Conservation (phyloP, 2,113 vertebrate genomes). For the Girardinichthys multiradiatus region DNA sequence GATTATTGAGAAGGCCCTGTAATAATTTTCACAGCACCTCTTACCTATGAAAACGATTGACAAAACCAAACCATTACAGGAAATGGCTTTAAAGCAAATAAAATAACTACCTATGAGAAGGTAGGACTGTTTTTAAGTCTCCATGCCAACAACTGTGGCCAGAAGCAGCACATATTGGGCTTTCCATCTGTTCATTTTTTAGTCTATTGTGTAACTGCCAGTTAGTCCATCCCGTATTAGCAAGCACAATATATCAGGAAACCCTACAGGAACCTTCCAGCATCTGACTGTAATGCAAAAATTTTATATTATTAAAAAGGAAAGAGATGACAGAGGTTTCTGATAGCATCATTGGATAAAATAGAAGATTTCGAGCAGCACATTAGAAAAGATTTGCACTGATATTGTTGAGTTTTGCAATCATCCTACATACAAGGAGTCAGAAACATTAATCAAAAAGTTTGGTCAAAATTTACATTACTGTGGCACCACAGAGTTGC, state of each 20-base stretch:
- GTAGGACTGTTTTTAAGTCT: not conserved
- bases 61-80: conserved; percentile 50
- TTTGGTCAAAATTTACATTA: too few species aligned
- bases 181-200: not conserved
- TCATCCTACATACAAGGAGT: not conserved
- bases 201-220: not conserved
- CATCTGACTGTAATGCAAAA: not conserved
- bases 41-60: conserved; percentile 37
- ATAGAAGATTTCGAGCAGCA: not conserved
- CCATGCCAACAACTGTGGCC: not conserved
- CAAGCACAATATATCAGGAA: not conserved
- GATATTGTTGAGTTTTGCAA: not conserved
- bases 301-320: not conserved
- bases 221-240: not conserved
- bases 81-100: conserved; percentile 31
- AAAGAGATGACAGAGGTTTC: not conserved
- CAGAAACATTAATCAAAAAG: not conserved
- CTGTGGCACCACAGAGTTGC: not conserved
- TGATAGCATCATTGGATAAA: not conserved
- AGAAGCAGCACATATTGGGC: not conserved
- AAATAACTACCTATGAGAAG: conserved; percentile 16
- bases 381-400: not conserved
- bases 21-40: conserved; percentile 54
- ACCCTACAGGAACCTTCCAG: not conserved
- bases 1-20: conserved; percentile 53